Conservation (phyloP, 1,140 invertebrate genomes). For the Homalodisca vitripennis region DNA sequence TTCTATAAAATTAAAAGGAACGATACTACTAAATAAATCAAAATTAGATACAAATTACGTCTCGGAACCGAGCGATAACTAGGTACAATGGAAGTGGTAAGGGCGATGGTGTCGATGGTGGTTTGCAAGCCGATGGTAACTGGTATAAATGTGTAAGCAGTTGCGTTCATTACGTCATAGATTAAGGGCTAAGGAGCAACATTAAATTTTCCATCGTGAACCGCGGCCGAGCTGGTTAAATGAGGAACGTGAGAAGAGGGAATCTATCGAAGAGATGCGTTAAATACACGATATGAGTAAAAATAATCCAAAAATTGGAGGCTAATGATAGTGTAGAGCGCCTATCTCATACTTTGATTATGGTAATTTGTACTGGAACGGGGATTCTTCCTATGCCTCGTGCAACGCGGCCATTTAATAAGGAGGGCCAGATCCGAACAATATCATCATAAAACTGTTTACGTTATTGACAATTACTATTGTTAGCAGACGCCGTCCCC, state of each 20-base stretch:
- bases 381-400: neutral
- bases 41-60: no score
- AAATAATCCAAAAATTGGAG: slow-evolving; percentile 27
- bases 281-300: slow-evolving; percentile 31
- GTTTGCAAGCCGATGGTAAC: no score
- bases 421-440: slow-evolving; percentile 23
- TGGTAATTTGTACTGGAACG: slow-evolving; percentile 18
- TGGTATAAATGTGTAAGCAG: no score
- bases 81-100: no score
- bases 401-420: slow-evolving; percentile 23
- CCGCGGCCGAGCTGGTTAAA: neutral
- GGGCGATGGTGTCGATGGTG: no score
- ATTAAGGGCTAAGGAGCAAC: no score
- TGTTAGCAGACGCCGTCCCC: slow-evolving; percentile 3
- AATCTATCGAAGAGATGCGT: slow-evolving; percentile 6
- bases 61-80: no score
- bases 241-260: slow-evolving; percentile 3
- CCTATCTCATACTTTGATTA: slow-evolving; percentile 27
- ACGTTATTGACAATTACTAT: slow-evolving; percentile 28
- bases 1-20: no score
- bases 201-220: no score
- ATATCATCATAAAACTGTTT: slow-evolving; percentile 30
- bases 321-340: slow-evolving; percentile 14
- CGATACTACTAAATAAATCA: no score
- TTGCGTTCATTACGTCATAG: no score